Evolutionary conservation across 2,113 vertebrate species (phyloP), one percentile per base, ranked within the genome.

Genomic region (Hippolais icterina): DNA sequence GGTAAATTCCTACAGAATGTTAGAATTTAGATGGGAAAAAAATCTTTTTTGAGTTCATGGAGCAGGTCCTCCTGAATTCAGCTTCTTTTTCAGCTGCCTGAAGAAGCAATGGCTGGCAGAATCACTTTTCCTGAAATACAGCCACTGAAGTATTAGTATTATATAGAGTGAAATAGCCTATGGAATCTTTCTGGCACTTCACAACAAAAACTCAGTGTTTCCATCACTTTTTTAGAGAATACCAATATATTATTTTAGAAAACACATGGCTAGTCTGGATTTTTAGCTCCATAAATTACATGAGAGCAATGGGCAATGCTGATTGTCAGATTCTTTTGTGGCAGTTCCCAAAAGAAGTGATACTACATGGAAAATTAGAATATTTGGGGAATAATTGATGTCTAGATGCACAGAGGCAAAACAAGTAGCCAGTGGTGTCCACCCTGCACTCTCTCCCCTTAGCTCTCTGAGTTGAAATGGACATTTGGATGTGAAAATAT

Each of bases 371-470:
- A 22, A 89, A 81, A 77, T 6, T 24, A 44, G 8, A 75, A 21
- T 49, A 74, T 44, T 70, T 74, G 37, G 25, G 15, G 33, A 52
- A 70, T 37, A 76, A 68, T 13, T 52, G 10, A 24, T 31, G 8
- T 29, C 22, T 50, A 37, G 3, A 29, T 41, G 15, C 59, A 64
- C 17, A 27, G 11, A 88, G 9, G 10, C 21, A 68, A 91, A 89
- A 29, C 31, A 82, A 70, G 18, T 19, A 77, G 21, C 19, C 29
- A 35, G 6, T 35, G 9, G 2, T 31, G 31, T 50, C 24, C 27
- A 61, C 1, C 0, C 20, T 68, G 8, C 3, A 1, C 19, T 33
- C 68, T 63, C 15, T 6, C 4, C 4, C 21, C 52, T 78, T 42
- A 91, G 28, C 27, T 11, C 41, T 21, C 27, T 61, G 39, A 78